Conservation (phyloP, 2,797 vertebrate species). For the Eutrigla gurnardus region DNA sequence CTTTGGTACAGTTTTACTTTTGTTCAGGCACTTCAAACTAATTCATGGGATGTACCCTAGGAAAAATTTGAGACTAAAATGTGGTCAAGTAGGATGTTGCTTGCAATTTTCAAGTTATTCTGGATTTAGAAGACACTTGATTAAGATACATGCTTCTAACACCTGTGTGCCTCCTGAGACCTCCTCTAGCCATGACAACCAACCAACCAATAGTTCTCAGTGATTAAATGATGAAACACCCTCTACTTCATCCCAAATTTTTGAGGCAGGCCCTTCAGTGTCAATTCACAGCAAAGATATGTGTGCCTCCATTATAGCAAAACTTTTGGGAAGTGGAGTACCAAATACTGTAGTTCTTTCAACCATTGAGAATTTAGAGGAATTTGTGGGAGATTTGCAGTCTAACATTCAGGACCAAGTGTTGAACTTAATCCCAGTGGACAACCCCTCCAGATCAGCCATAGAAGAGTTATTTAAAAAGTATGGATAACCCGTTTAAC, state of each 20-base stretch:
- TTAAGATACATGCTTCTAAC: no score
- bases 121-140: no score
- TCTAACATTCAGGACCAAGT: constrained; percentile 32
- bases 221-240: not conserved
- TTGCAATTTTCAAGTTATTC: no score
- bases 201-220: not conserved
- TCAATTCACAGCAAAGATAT: constrained; percentile 13
- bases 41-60: no score
- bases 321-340: constrained; percentile 23
- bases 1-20: constrained; percentile 12
- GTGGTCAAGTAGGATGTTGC: no score
- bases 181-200: not conserved
- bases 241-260: not conserved
- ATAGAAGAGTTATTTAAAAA: constrained; percentile 42
- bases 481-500: constrained; percentile 31
- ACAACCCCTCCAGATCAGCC: constrained; percentile 18
- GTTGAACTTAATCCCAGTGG: constrained; percentile 3
- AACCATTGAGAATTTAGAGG: constrained; percentile 42
- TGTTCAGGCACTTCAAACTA: constrained; percentile 31
- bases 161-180: not conserved
- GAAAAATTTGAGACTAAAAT: no score
- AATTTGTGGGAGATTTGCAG: constrained; percentile 43
- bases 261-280: not conserved
- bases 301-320: constrained; percentile 16
- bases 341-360: constrained; percentile 44